Conservation (phyloP, 92 coral and sea anemone genomes). For the Epizoanthus scotinus region DNA sequence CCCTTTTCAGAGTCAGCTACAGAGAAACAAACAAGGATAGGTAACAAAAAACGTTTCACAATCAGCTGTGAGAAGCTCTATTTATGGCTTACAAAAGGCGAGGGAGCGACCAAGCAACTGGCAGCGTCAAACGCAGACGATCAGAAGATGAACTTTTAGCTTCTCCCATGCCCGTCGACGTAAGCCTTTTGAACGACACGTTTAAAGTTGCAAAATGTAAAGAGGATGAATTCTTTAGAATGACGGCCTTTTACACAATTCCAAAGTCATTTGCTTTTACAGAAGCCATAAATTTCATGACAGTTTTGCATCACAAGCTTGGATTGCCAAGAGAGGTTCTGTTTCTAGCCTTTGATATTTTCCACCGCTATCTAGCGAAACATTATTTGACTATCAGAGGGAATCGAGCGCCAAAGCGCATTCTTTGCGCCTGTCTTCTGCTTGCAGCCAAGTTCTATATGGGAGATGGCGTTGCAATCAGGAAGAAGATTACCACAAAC, state of each 20-base stretch:
- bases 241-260: neutral
- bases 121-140: constrained; percentile 3
- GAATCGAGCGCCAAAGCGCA: constrained; percentile 31
- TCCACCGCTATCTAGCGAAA: constrained; percentile 18
- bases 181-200: constrained; percentile 11
- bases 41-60: no score
- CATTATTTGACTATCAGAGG: neutral
- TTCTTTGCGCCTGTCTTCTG: constrained; percentile 29
- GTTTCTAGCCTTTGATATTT: constrained; percentile 16
- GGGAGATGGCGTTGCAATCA: constrained; percentile 17
- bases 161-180: neutral
- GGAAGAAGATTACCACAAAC: constrained; percentile 18
- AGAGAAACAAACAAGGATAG: no score
- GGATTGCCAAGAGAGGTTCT: constrained; percentile 32
- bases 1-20: no score
- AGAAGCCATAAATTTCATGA: constrained; percentile 21
- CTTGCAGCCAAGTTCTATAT: constrained; percentile 26
- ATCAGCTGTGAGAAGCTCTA: neutral
- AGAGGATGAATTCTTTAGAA: constrained; percentile 30
- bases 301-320: neutral
- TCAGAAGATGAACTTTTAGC: neutral
- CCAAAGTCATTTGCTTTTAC: constrained; percentile 18
- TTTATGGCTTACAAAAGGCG: constrained; percentile 22
- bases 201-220: constrained; percentile 9
- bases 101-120: neutral